Base-by-base conservation (phyloP, 2,888 invertebrate genomes). In the Lottia scabra region DNA sequence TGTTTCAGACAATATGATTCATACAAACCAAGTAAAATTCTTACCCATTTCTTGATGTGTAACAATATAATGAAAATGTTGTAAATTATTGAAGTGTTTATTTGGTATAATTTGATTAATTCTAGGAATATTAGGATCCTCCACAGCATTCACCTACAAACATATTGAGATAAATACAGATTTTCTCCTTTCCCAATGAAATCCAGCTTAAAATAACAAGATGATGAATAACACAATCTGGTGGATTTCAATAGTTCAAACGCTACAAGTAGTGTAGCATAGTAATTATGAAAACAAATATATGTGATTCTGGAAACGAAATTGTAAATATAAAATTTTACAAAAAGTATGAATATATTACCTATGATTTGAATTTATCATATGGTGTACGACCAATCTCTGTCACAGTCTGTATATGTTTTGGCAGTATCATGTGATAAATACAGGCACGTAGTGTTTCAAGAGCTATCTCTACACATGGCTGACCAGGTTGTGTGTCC, bases 311-410 rank as follows among this genome's bases (percentile, higher is more conserved):
- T n/a, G n/a, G n/a, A n/a, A n/a, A n/a, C n/a, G n/a, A n/a, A n/a
- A n/a, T n/a, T n/a, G n/a, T n/a, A n/a, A n/a, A n/a, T n/a, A n/a
- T n/a, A n/a, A n/a, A n/a, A n/a, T n/a, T n/a, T n/a, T n/a, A n/a
- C n/a, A n/a, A 8, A 23, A 43, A 23, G 3, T 44, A 67, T 46
- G 13, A 27, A 16, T 48, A 69, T 15, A 56, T 56, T 56, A 56
- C 56, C 56, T 56, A 56, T 56, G 56, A 56, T 23, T n/a, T 13
- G 13, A 56, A 12, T 56, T 56, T 56, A 19, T 78, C 77, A 65
- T 79, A 74, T 6, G 82, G 83, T 46, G 80, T 82, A 27, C 85
- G 77, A 0, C 88, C 87, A 78, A 85, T 84, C 71, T 88, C 88
- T 38, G 79, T 75, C n/a, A 87, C 87, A 15, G 73, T 45, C 45